Percentiles rank a stretch among this genome's conserved stretches.
These are phyloP conservation scores for Echinarachnius parma DNA, from an alignment of 53 echinoderm and acorn worm species.

Conservation along the genomic window DNA sequence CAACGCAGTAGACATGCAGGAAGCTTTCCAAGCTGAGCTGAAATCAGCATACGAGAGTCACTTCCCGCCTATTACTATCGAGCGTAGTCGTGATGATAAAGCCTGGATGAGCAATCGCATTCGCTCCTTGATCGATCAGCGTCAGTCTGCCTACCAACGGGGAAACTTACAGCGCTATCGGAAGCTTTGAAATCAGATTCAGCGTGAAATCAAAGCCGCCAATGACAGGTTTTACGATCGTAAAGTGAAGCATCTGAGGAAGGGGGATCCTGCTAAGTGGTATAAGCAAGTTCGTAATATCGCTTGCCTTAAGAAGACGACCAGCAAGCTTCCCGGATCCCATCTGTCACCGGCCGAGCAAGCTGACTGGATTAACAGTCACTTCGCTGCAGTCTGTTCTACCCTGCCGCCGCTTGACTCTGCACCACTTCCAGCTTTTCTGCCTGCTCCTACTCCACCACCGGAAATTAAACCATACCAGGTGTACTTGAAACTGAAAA, in stretches of 20 bases:
- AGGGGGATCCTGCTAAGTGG: constrained; percentile 33
- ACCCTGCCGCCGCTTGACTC: constrained; percentile 13
- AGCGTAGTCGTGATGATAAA: neutral
- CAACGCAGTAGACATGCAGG: constrained; percentile 5
- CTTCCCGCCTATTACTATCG: neutral
- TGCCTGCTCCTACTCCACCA: constrained; percentile 24
- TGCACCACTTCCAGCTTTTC: neutral
- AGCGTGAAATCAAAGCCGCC: constrained; percentile 31
- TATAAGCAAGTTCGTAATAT: constrained; percentile 23
- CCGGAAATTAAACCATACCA: constrained; percentile 18
- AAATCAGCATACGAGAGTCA: neutral
- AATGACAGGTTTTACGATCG: constrained; percentile 26
- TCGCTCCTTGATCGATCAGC: neutral
- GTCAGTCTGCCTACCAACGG: neutral
- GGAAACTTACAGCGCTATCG: neutral
- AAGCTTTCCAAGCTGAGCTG: constrained; percentile 9
- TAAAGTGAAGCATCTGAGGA: constrained; percentile 32
- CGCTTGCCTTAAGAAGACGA: neutral
- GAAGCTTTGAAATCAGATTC: constrained; percentile 32
- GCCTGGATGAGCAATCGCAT: constrained; percentile 4
- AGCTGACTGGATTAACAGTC: constrained; percentile 13
- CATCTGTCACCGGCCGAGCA: neutral
- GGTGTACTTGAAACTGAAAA: neutral
- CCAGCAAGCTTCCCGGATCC: constrained; percentile 1
- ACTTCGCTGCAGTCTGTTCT: constrained; percentile 35